Conservation (phyloP, 2,888 invertebrate species). For the Drosophila nr. perissopoda region DNA sequence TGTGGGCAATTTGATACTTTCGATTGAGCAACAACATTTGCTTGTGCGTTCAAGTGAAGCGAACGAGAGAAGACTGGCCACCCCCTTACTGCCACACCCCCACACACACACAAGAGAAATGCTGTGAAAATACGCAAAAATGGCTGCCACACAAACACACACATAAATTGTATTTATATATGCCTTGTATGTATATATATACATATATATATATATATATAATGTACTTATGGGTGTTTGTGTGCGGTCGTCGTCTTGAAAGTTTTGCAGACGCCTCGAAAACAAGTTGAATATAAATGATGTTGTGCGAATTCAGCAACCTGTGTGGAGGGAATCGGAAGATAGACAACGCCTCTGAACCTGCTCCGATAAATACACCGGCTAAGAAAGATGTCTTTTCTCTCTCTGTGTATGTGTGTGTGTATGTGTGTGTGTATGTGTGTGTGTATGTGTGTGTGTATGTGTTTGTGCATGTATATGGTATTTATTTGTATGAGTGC, state of each 20-base stretch:
- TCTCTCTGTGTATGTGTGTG: not conserved
- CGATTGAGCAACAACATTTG: conserved; percentile 82
- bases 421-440: too few species aligned
- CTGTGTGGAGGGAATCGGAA: conserved; percentile 11
- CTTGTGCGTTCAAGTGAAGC: conserved; percentile 77
- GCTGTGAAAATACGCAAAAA: conserved; percentile 65
- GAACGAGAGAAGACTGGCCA: conserved; percentile 44
- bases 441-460: conserved; percentile 17
- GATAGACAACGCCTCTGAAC: conserved; percentile 32
- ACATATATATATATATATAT: conserved; percentile 9
- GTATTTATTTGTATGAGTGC: conserved; percentile 69
- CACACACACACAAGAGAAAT: not conserved
- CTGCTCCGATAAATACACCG: conserved; percentile 40
- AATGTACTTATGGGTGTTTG: conserved; percentile 24
- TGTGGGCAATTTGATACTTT: conserved; percentile 83
- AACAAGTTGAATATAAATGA: conserved; percentile 81
- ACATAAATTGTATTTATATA: conserved; percentile 36
- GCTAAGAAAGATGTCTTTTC: conserved; percentile 61
- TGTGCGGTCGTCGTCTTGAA: conserved; percentile 56
- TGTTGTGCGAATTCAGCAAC: conserved; percentile 67
- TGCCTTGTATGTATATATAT: conserved; percentile 14
- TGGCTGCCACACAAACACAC: conserved; percentile 61
- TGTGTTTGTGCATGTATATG: conserved; percentile 26
- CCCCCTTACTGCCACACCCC: conserved; percentile 1
- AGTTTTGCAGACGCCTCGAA: conserved; percentile 73